Evolutionary conservation across 2,888 invertebrate genomes (phyloP), one percentile per base, ranked within the genome.

Genomic region (Pollenia angustigena): DNA sequence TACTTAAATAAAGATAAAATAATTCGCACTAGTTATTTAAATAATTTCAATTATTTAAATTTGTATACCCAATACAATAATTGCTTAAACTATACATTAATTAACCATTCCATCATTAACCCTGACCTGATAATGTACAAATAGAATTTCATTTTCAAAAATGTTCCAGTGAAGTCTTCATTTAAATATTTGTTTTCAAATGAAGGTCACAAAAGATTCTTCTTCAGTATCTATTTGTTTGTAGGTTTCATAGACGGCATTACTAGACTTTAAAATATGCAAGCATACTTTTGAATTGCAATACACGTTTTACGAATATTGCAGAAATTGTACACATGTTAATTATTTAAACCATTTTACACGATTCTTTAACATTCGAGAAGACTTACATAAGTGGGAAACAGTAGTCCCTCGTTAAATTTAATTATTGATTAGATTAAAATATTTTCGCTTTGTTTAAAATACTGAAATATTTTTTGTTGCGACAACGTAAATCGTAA

Each of bases 261-360:
- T 56, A 44, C 18, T 23, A 18, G 42, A 44, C 18, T 71, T 6
- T 56, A 16, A 18, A 14, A 60, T 60, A 40, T 74, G 40, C 60
- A 64, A 44, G n/a, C 42, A 76, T 23, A 54, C 42, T 40, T 52
- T 14, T 42, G 14, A 52, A 76, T 52, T 54, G 42, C 18, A 75
- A 50, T 52, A 40, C 50, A 50, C 16, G 8, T 40, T 16, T 12
- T 75, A 58, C 50, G n/a, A 46, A 42, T 64, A 44, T 64, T 64
- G n/a, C 64, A 74, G 18, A 60, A 58, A 14, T 75, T 62, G 16
- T 32, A 50, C 66, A 56, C 50, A 75, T 62, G 62, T 62, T 75
- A 75, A 75, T 75, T 62, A 75, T 75, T 12, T 74, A 74, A 60
- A 60, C 32, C 75, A 62, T 76, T 58, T 54, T 64, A 76, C 52